phyloP scores from a whole-genome alignment of 2,888 invertebrate genomes.

The Tridacna gigas region DNA sequence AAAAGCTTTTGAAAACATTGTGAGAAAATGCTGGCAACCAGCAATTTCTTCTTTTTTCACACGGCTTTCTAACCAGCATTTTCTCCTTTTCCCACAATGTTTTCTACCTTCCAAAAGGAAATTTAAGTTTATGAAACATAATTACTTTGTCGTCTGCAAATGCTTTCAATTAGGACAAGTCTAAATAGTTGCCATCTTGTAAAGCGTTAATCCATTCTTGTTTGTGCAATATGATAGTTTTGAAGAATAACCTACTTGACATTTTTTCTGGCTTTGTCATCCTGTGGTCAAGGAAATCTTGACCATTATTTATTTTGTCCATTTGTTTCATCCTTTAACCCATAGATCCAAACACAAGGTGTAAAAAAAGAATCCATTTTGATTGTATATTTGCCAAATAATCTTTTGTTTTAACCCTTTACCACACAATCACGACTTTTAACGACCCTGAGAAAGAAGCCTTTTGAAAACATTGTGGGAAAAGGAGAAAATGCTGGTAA shows the following conservation, averaged over 20 bases:
- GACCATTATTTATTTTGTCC: conserved; percentile 9
- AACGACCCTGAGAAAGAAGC: neutral
- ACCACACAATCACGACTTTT: neutral
- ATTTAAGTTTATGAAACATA: neutral
- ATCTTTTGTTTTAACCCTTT: neutral
- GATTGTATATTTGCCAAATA: neutral
- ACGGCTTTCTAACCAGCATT: neutral
- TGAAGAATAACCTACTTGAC: conserved; percentile 7
- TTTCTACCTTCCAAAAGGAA: neutral
- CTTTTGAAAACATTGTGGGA: neutral
- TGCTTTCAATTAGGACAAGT: neutral
- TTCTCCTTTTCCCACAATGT: neutral
- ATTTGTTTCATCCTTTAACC: neutral
- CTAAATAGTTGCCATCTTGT: too few relatives aligned
- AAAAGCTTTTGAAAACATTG: too few relatives aligned
- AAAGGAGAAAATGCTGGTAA: too few relatives aligned
- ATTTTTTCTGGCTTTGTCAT: conserved; percentile 20
- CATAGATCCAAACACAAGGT: neutral
- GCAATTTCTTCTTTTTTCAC: neutral
- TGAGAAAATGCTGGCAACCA: too few relatives aligned
- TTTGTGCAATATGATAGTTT: conserved; percentile 32
- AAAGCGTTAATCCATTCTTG: conserved; percentile 7
- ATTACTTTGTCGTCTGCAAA: neutral
- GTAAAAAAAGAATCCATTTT: neutral
- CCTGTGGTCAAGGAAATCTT: conserved; percentile 22